Conservation (phyloP, 2,888 invertebrate genomes). For the Orthosia gothica region DNA sequence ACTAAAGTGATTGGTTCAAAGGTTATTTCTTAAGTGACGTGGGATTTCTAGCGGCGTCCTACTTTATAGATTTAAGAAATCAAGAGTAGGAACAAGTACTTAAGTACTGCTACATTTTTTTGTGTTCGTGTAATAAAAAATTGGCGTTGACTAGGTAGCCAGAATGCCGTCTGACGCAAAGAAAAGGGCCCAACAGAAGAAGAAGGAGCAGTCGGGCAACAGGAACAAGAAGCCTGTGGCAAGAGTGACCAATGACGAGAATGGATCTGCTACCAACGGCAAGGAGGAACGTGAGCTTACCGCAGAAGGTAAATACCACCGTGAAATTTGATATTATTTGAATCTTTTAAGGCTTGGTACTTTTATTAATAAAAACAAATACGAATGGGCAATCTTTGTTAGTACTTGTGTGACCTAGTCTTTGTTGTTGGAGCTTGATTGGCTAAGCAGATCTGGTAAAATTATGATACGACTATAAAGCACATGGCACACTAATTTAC, state of each 20-base stretch:
- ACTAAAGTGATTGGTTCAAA: constrained; percentile 41
- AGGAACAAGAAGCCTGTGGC: constrained; percentile 92
- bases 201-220: constrained; percentile 98
- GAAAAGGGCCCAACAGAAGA: constrained; percentile 99
- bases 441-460: background rate
- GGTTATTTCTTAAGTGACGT: constrained; percentile 21
- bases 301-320: constrained; percentile 92
- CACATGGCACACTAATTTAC: constrained; percentile 44
- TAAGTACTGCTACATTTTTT: constrained; percentile 48
- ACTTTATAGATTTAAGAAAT: constrained; percentile 23
- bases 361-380: background rate
- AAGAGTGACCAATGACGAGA: constrained; percentile 90
- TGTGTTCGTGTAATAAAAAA: constrained; percentile 65
- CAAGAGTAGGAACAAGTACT: constrained; percentile 3
- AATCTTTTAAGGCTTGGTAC: background rate
- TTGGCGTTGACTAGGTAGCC: constrained; percentile 71
- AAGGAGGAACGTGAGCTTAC: constrained; percentile 92
- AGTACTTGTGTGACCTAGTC: constrained; percentile 7
- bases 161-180: constrained; percentile 99
- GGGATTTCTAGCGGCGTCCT: background rate
- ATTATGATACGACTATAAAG: background rate
- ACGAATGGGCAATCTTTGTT: background rate
- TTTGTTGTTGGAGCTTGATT: constrained; percentile 28
- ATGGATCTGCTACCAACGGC: constrained; percentile 89
- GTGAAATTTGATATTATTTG: constrained; percentile 59